Evolutionary conservation across 2,113 vertebrate species (phyloP), one percentile per base, ranked within the genome.

Genomic region (Neotoma lepida): DNA sequence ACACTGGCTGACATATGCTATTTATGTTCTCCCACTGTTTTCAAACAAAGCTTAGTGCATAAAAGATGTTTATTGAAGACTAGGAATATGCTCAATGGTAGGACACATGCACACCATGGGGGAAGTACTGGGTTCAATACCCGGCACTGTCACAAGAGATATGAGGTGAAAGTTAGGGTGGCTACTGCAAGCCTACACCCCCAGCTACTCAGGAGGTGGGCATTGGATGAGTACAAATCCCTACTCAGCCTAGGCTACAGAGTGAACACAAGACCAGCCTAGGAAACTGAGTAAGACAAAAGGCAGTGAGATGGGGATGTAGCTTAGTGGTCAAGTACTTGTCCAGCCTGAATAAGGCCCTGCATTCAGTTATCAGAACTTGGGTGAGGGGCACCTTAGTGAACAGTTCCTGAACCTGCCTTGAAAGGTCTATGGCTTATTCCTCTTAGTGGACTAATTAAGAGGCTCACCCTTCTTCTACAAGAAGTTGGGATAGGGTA

Each of bases 391-490:
- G 39, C 28, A 35, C 28, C 20, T 46, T 12, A 49, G 54, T 41
- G 10, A 82, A 58, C 35, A 82, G 54, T 28, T 61, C 8, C 35
- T 80, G 64, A 85, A 39, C 44, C 51, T 78, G 64, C 73, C 73
- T 84, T 87, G 46, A 91, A 78, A 68, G 33, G 10, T 24, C 76
- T 49, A 17, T 15, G 5, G 73, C 63, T 95, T 78, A 70, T 89
- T 86, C 89, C 84, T 70, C 74, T 94, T 49, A 70, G 56, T 74
- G 49, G 41, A 35, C 92, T 91, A 74, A 94, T 93, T 77, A 70
- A 95, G 71, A 96, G 35, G 24, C 22, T 51, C 68, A 56, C 13
- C 15, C 33, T 77, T 95, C 87, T 90, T 41, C 71, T 82, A 33
- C 9, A 51, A 66, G 68, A 91, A 39, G 30, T 10, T 66, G 56